phyloP scores from a whole-genome alignment of 2,113 vertebrate species.

The Stigmatopora argus region DNA sequence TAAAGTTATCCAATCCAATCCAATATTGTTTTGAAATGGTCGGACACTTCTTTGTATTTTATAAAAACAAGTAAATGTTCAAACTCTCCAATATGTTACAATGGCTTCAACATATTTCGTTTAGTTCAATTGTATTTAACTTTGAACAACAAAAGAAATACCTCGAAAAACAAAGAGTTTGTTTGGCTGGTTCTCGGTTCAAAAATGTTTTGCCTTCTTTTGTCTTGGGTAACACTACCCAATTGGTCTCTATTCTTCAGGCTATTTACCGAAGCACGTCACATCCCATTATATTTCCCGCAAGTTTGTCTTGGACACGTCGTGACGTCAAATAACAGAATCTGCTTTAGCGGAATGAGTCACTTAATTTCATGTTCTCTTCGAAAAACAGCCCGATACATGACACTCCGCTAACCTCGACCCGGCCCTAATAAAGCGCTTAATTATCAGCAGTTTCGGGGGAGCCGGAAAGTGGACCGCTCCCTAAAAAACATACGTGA shows the following conservation, averaged over 20 bases:
- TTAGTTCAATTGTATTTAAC: neutral
- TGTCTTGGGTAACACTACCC: neutral
- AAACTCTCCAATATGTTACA: too few species aligned
- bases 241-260: neutral
- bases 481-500: constrained; percentile 13
- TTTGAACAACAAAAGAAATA: neutral
- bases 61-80: too few species aligned
- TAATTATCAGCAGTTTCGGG: constrained; percentile 6
- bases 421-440: constrained; percentile 1
- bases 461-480: neutral
- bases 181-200: too few species aligned
- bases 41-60: too few species aligned
- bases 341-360: neutral
- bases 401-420: constrained; percentile 15
- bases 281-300: neutral
- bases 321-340: neutral
- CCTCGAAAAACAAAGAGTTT: neutral
- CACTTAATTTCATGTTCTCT: constrained; percentile 8
- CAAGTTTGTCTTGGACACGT: neutral
- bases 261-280: neutral
- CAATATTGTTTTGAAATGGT: too few species aligned
- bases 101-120: neutral
- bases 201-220: neutral
- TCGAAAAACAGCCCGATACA: neutral
- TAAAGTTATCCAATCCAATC: too few species aligned